Evolutionary conservation across 2,888 invertebrate genomes (phyloP).

Genomic region (Atethmia centrago): DNA sequence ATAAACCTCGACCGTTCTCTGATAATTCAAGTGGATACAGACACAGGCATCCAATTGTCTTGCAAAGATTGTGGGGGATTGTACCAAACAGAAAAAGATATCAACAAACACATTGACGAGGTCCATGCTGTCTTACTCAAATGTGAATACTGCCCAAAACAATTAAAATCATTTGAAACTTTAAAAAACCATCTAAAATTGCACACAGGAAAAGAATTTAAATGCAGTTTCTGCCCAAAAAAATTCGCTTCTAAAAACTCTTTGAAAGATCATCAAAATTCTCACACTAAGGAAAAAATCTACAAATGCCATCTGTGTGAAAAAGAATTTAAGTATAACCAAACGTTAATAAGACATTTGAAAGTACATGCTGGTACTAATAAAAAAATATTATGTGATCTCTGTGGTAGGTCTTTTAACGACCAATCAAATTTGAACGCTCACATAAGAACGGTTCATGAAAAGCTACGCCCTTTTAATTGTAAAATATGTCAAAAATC

Average conservation of each 20-base stretch:
- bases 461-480: constrained; percentile 22
- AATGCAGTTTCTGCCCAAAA: constrained; percentile 34
- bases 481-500: constrained; percentile 46
- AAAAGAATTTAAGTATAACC: constrained; percentile 73
- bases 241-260: neutral
- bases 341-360: constrained; percentile 39
- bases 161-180: neutral
- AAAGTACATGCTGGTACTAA: constrained; percentile 38
- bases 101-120: constrained; percentile 24
- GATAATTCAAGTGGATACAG: constrained; percentile 2
- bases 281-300: constrained; percentile 61
- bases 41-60: constrained; percentile 6
- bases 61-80: constrained; percentile 45
- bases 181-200: constrained; percentile 1
- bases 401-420: constrained; percentile 49
- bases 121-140: constrained; percentile 13
- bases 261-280: constrained; percentile 20
- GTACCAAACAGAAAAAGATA: constrained; percentile 20
- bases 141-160: constrained; percentile 41
- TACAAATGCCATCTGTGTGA: constrained; percentile 75
- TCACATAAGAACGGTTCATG: constrained; percentile 46
- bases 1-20: neutral
- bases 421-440: constrained; percentile 46
- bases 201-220: neutral
- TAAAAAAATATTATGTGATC: constrained; percentile 44